Evolutionary conservation across 2,797 vertebrate genomes (phyloP).

Genomic region (Lerista edwardsae): DNA sequence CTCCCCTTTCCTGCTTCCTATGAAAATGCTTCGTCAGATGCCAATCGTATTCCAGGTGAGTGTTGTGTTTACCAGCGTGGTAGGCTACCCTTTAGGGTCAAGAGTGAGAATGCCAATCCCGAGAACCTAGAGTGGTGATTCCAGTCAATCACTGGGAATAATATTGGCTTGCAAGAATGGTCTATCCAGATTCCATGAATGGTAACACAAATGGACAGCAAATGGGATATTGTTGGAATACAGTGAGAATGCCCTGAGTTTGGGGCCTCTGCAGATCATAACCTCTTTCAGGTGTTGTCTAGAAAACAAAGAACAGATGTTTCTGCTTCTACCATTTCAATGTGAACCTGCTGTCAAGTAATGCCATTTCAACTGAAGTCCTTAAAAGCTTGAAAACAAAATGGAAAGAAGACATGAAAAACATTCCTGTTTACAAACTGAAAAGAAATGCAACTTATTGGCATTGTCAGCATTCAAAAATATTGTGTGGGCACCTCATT

Average conservation of each 20-base stretch:
- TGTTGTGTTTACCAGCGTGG: constrained; percentile 66
- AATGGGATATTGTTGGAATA: background rate
- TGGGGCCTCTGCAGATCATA: background rate
- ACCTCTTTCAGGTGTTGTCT: constrained; percentile 25
- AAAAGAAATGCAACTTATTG: background rate
- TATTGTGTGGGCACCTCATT: background rate
- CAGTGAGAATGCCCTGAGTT: background rate
- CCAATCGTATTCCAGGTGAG: constrained; percentile 95
- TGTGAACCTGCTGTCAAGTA: background rate
- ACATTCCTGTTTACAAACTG: background rate
- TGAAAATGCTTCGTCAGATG: constrained; percentile 84
- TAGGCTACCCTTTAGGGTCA: constrained; percentile 32
- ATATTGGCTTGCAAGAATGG: constrained; percentile 10
- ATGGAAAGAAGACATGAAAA: background rate
- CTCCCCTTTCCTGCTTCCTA: constrained; percentile 69
- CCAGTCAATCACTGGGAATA: background rate
- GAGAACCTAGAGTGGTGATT: background rate
- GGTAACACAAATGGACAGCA: background rate
- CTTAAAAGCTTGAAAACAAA: background rate
- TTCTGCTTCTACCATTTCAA: constrained; percentile 7
- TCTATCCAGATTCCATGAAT: constrained; percentile 8
- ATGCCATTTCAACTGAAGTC: background rate
- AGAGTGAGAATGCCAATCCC: constrained; percentile 5
- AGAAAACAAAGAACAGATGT: constrained; percentile 15
- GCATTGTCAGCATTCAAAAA: background rate